phyloP scores from a whole-genome alignment of 2,113 vertebrate genomes.

The Hippolais icterina region DNA sequence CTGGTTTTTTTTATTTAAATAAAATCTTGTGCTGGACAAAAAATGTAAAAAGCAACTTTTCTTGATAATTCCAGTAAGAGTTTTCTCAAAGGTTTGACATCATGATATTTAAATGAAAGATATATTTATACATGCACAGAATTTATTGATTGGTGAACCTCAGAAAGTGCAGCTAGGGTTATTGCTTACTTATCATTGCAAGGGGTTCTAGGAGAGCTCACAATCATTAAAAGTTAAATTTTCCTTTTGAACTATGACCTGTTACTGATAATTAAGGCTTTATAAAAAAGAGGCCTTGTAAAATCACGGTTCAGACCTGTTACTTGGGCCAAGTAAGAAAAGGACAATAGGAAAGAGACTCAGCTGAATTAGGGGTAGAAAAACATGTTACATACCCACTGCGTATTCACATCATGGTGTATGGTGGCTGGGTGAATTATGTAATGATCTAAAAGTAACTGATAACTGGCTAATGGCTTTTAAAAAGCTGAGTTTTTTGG shows the following conservation, averaged over 20 bases:
- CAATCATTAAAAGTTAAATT: neutral
- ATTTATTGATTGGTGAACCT: neutral
- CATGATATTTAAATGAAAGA: neutral
- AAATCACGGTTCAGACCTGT: neutral
- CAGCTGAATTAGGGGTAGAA: neutral
- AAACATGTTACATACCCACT: neutral
- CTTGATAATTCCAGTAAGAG: neutral
- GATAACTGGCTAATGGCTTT: neutral
- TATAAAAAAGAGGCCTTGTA: neutral
- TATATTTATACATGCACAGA: neutral
- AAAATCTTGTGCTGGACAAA: neutral
- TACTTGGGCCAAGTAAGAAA: neutral
- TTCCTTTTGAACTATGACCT: neutral
- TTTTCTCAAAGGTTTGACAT: neutral
- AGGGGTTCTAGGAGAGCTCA: neutral
- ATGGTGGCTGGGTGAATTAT: neutral
- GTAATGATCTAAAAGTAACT: neutral
- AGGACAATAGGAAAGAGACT: neutral
- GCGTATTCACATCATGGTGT: rapidly evolving
- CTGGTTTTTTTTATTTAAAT: neutral
- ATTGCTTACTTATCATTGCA: neutral
- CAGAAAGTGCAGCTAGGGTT: neutral
- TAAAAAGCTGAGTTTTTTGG: rapidly evolving
- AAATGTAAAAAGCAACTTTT: neutral
- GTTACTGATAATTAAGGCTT: neutral